Base-by-base conservation (phyloP, 2,797 vertebrate genomes). In the Scleropages formosus region DNA sequence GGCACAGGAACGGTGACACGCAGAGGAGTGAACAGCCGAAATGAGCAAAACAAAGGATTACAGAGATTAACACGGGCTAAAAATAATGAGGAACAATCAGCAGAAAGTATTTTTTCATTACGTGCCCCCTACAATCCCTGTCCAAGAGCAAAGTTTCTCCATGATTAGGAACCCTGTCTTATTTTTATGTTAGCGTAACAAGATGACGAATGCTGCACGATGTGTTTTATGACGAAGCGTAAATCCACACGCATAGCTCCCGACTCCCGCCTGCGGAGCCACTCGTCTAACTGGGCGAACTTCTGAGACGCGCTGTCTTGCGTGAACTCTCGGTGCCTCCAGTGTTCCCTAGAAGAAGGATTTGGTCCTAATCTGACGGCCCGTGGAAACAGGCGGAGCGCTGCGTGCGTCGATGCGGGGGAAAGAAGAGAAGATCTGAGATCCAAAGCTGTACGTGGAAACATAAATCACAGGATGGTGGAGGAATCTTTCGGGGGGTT, bases 401-500 rank as follows among this genome's bases (percentile, higher is more conserved):
- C 46, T 65, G 31, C 8, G 31, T 10, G 56, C 56, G 53, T 12
- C 12, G 53, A 18, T 56, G 56, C 8, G 56, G 56, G 56, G 56
- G 56, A 53, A 63, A 13, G 63, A 62, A 13, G 63, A 62, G 63
- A 63, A 10, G 18, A 18, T 10, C 51, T 66, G 46, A 10, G 66
- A 44, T 51, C 24, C 66, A 68, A 46, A 65, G 75, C 72, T 58
- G 39, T 64, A 26, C 78, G 74, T 60, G 68, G 82, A 82, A 78
- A 81, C 84, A 88, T 85, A 83, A 88, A 89, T 87, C 82, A 85
- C 82, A 74, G 78, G 84, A 74, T 60, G 79, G 76, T 70, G 70
- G 80, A 81, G 3, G 65, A 80, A 81, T 85, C 78, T 77, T 77
- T 68, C 39, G 39, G 80, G 75, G 78, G 81, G 82, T 84, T 78